Conservation (phyloP, 1,140 invertebrate species). For the Drosophila arizonae region DNA sequence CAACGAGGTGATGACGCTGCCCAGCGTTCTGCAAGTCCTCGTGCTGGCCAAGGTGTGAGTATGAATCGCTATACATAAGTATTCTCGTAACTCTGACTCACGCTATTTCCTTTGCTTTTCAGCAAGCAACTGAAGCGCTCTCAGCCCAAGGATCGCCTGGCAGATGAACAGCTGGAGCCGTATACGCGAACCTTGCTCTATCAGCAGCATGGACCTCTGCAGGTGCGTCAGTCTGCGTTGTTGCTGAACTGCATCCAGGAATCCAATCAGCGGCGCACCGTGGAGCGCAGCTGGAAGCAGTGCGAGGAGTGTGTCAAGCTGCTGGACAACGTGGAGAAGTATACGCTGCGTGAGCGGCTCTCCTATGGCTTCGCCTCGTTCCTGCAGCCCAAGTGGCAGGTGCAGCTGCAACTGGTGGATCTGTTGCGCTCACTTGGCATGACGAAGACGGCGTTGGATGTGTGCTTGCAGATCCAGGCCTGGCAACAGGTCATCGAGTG, state of each 20-base stretch:
- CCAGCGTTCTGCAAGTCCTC: conserved; percentile 90
- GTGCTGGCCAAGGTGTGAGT: conserved; percentile 88
- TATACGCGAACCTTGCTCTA: conserved; percentile 88
- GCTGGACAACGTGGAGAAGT: conserved; percentile 41
- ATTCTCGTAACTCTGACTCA: not conserved
- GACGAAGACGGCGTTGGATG: conserved; percentile 92
- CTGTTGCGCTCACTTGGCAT: conserved; percentile 91
- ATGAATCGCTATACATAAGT: not conserved
- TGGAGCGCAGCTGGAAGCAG: conserved; percentile 94
- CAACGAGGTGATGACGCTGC: conserved; percentile 85
- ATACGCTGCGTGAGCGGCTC: conserved; percentile 64
- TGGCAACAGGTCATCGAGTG: conserved; percentile 97
- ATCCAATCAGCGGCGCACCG: conserved; percentile 88
- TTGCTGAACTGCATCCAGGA: conserved; percentile 90
- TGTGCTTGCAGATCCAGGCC: conserved; percentile 90
- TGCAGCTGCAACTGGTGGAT: conserved; percentile 90
- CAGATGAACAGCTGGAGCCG: conserved; percentile 90
- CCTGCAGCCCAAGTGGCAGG: conserved; percentile 88
- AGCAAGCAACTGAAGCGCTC: conserved; percentile 86
- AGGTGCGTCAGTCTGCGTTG: conserved; percentile 88
- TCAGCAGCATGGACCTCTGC: conserved; percentile 88
- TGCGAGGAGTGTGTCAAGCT: conserved; percentile 90
- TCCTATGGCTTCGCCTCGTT: conserved; percentile 87
- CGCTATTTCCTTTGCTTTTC: conserved; percentile 76
- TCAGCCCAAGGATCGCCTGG: conserved; percentile 90